Conservation (phyloP, 2,797 vertebrate genomes). For the Argentina silus region DNA sequence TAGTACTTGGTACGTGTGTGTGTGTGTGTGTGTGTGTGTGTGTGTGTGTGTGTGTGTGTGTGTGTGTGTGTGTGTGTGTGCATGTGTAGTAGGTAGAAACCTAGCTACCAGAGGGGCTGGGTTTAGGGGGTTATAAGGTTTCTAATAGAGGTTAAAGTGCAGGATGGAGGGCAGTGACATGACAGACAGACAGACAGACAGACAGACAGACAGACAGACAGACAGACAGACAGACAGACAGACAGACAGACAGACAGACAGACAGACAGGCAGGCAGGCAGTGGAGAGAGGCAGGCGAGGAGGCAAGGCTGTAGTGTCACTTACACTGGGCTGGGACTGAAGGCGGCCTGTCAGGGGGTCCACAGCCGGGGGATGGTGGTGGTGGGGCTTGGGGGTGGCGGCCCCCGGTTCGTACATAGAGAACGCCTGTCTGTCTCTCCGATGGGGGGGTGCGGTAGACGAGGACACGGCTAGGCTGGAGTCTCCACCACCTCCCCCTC, state of each 20-base stretch:
- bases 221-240: slow-evolving; percentile 53
- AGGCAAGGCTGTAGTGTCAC: slow-evolving; percentile 59
- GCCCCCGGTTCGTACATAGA: slow-evolving; percentile 97
- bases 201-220: slow-evolving; percentile 61
- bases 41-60: too few species aligned
- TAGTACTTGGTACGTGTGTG: too few species aligned
- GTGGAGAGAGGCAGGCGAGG: slow-evolving; percentile 46
- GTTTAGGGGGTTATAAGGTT: too few species aligned
- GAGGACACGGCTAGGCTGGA: slow-evolving; percentile 57
- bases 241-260: slow-evolving; percentile 8
- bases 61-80: too few species aligned
- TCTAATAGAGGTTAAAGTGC: too few species aligned
- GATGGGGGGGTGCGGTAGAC: slow-evolving; percentile 63
- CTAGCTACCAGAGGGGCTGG: neutral
- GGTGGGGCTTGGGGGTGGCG: slow-evolving; percentile 86
- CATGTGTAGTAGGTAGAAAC: too few species aligned
- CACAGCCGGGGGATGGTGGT: slow-evolving; percentile 75
- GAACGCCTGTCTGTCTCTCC: slow-evolving; percentile 92
- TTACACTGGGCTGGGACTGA: slow-evolving; percentile 91
- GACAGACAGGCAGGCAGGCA: slow-evolving; percentile 54
- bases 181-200: slow-evolving; percentile 50
- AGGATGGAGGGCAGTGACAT: slow-evolving; percentile 59
- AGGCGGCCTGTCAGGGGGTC: slow-evolving; percentile 89
- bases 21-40: too few species aligned
- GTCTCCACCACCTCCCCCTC: slow-evolving; percentile 66